Conservation (phyloP, 2,113 vertebrate species). For the Perca schrenkii region DNA sequence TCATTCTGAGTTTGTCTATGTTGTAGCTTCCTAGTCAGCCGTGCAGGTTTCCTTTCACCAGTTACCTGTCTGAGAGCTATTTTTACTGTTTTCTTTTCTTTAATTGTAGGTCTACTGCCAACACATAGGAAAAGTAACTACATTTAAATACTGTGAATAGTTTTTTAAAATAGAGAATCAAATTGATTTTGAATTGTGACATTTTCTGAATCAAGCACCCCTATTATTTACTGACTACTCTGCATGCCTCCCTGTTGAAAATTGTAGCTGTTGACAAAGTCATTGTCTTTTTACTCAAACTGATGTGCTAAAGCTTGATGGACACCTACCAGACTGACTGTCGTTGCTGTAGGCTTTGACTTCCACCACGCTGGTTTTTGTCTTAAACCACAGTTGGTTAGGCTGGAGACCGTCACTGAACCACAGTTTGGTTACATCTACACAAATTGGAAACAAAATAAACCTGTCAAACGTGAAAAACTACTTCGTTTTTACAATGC, state of each 20-base stretch:
- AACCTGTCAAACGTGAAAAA: background rate
- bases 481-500: background rate
- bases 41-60: background rate
- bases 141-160: too few relatives aligned
- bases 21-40: too few relatives aligned
- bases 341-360: constrained; percentile 87
- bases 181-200: too few relatives aligned
- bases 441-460: background rate
- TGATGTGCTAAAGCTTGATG: background rate
- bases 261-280: background rate
- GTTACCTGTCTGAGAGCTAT: background rate
- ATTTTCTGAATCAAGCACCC: too few relatives aligned
- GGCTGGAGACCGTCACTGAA: constrained; percentile 83
- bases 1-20: too few relatives aligned
- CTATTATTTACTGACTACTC: background rate
- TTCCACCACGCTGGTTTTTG: constrained; percentile 84
- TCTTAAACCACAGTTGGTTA: constrained; percentile 88
- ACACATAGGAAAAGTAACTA: too few relatives aligned
- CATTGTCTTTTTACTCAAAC: background rate
- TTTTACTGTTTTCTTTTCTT: too few relatives aligned
- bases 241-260: background rate
- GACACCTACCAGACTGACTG: constrained; percentile 87
- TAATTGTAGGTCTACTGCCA: too few relatives aligned
- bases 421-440: constrained; percentile 88
- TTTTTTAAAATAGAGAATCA: too few relatives aligned